Conservation (phyloP, 2,113 vertebrate species). For the Takifugu flavidus region DNA sequence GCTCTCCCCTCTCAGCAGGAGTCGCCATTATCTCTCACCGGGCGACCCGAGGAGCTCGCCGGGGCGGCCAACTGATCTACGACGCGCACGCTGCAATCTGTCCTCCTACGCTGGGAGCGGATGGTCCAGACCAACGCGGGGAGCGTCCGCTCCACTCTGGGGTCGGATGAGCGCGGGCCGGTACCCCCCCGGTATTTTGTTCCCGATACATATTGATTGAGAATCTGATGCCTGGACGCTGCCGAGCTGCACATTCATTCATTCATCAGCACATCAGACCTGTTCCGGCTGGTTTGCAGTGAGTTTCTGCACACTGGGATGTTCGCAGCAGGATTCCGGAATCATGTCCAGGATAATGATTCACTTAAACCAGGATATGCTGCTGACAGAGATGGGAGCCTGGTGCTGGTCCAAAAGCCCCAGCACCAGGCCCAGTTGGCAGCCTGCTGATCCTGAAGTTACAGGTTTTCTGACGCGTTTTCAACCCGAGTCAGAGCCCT, state of each 20-base stretch:
- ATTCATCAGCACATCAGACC: not conserved
- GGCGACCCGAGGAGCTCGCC: conserved; percentile 33
- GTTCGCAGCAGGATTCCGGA: too few species aligned
- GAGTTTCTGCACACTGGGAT: too few species aligned
- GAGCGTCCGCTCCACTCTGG: conserved; percentile 16
- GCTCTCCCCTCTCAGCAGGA: conserved; percentile 42
- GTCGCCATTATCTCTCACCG: conserved; percentile 52
- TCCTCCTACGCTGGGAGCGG: conserved; percentile 13
- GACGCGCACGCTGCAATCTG: conserved; percentile 27
- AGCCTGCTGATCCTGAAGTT: too few species aligned
- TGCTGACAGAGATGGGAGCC: not conserved
- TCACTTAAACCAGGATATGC: too few species aligned
- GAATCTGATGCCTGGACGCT: conserved; percentile 4
- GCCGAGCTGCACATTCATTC: not conserved
- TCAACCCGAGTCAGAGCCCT: too few species aligned
- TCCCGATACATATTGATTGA: conserved; percentile 42
- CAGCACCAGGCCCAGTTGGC: not conserved
- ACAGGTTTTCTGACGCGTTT: not conserved
- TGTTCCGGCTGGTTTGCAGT: not conserved
- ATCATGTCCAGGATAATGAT: too few species aligned
- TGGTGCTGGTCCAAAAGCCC: conserved; percentile 2
- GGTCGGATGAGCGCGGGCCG: not conserved
- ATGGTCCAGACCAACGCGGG: conserved; percentile 14
- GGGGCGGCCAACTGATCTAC: conserved; percentile 40
- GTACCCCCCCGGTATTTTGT: conserved; percentile 24